Evolutionary conservation across 2,113 vertebrate genomes (phyloP), one percentile per base, ranked within the genome.

Genomic region (Megalops atlanticus): DNA sequence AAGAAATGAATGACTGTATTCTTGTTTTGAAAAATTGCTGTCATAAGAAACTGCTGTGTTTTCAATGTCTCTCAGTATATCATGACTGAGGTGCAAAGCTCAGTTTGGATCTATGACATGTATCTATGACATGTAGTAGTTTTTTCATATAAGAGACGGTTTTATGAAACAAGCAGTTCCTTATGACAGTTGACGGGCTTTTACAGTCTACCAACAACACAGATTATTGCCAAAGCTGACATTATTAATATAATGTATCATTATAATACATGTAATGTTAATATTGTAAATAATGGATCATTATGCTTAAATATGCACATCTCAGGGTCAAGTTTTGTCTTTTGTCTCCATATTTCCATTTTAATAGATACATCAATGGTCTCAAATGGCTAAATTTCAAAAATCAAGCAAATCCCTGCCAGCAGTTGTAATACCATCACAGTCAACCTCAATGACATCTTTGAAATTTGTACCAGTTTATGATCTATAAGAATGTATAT

Each of bases 221-320:
- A 87, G 87, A 89, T 85, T 86, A 89, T 84, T 88, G 86, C 82
- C 90, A 91, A 92, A 91, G 89, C 88, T 86, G 92, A 87, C 90
- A 94, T 93, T 95, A 95, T 94, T 94, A 91, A 94, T 93, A 79
- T 81, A 78, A 90, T 92, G 91, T 92, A 95, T 93, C 90, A 93
- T 93, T 91, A 89, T 86, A 90, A 84, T 85, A 80, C 18, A 84
- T 85, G 87, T 86, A 89, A 91, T 90, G 86, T 86, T 88, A 83
- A 58, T 85, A 83, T 88, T 81, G 83, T 85, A 86, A 87, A 89
- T 80, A 70, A n/a, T 11, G 31, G 31, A 31, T 64, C 58, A 64
- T 64, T 31, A 64, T 8, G 6, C n/a, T n/a, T n/a, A n/a, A n/a
- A n/a, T 10, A 45, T 14, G 14, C 43, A 24, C 16, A 58, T 31